Conservation (phyloP, 2,888 invertebrate species). For the Drosophila maculinotata region DNA sequence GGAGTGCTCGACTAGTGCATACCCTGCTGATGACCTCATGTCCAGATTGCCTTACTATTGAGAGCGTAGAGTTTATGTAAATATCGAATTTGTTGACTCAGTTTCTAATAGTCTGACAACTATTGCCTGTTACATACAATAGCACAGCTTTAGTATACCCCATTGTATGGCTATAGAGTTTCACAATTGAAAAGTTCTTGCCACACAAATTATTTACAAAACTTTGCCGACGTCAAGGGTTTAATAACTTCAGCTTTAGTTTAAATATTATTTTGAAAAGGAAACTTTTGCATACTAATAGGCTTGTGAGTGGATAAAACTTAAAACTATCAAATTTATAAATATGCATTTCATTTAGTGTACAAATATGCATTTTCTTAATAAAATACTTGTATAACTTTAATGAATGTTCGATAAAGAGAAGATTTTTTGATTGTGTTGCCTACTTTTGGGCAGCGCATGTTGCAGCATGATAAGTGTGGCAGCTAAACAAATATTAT, state of each 20-base stretch:
- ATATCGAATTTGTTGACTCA: too few species aligned
- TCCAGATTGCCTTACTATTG: too few species aligned
- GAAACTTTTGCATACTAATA: not conserved
- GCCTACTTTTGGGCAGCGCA: not conserved
- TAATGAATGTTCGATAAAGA: not conserved
- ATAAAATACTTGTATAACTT: not conserved
- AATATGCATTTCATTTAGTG: not conserved
- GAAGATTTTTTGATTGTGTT: not conserved
- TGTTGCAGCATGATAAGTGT: constrained; percentile 16
- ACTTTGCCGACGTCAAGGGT: not conserved
- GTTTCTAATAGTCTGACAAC: too few species aligned
- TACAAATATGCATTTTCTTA: not conserved
- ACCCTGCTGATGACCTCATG: too few species aligned
- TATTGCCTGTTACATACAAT: too few species aligned
- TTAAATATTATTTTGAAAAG: not conserved
- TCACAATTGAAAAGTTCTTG: not conserved
- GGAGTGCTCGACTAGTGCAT: not conserved
- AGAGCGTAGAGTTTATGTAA: too few species aligned
- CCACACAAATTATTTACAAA: not conserved
- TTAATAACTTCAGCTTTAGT: not conserved
- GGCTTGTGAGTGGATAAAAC: not conserved
- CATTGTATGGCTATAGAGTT: too few species aligned
- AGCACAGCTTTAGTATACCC: too few species aligned
- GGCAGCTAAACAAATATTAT: not conserved
- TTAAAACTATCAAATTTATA: not conserved